A percentile compares a stretch with the other conserved stretches of the same genome.
phyloP scores from a whole-genome alignment of 2,113 vertebrate species.

The Oophaga pumilio region DNA sequence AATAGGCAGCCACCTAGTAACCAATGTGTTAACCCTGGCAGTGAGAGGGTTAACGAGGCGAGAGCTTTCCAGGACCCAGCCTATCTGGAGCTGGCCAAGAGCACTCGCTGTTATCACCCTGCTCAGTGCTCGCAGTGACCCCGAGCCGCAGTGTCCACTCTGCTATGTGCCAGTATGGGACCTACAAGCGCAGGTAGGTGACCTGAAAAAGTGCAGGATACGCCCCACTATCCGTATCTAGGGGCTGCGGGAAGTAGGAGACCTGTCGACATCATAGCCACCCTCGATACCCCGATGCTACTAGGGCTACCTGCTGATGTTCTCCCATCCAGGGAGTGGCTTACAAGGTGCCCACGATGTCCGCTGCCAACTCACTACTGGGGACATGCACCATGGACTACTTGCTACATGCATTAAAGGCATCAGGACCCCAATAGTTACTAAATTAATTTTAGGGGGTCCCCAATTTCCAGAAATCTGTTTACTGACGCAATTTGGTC shows the following conservation, averaged over 20 bases:
- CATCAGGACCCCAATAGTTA: neutral
- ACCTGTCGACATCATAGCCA: neutral
- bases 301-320: neutral
- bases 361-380: neutral
- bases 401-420: neutral
- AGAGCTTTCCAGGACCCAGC: slow-evolving; percentile 22
- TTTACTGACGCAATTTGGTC: too few relatives aligned
- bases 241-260: neutral
- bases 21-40: slow-evolving; percentile 4
- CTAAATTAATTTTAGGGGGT: neutral
- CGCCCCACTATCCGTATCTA: neutral
- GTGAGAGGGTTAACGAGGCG: slow-evolving; percentile 18
- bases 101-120: neutral
- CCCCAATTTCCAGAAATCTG: neutral
- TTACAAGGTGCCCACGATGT: neutral
- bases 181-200: slow-evolving; percentile 41
- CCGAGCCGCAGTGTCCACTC: slow-evolving; percentile 4
- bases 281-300: neutral
- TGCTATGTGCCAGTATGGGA: slow-evolving; percentile 51
- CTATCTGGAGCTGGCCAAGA: slow-evolving; percentile 2
- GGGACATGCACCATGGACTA: neutral
- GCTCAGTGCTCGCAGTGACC: slow-evolving; percentile 10
- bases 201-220: neutral
- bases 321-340: neutral
- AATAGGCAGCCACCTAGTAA: slow-evolving; percentile 17